Evolutionary conservation across 2,113 vertebrate genomes (phyloP).

Genomic region (Mastomys natalensis): DNA sequence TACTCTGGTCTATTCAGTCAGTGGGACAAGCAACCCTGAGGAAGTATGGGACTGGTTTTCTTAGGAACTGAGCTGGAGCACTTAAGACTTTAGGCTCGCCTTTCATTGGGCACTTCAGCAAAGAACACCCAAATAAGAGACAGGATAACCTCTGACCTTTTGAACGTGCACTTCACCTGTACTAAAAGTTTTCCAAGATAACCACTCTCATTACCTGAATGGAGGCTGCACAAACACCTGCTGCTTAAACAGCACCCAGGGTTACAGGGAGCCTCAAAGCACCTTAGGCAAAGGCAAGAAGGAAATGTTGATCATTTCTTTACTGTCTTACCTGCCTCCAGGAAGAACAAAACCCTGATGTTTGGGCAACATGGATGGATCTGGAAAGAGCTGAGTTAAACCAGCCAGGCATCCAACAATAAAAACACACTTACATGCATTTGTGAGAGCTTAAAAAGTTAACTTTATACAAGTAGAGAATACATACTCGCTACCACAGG

Average conservation of each 20-base stretch:
- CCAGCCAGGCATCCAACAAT: neutral
- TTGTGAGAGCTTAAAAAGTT: neutral
- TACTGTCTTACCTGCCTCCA: accelerated
- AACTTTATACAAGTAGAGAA: neutral
- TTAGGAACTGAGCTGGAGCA: neutral
- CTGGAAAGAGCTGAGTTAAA: neutral
- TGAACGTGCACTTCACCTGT: neutral
- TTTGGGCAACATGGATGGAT: neutral
- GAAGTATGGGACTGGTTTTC: neutral
- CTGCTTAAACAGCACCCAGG: neutral
- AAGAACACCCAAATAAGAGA: neutral
- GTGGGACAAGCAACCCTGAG: neutral
- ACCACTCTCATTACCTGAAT: neutral
- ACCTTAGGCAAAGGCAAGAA: neutral
- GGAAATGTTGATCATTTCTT: neutral
- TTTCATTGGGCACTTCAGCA: neutral
- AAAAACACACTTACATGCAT: neutral
- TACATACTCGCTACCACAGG: neutral
- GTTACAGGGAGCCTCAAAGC: neutral
- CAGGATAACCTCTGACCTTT: neutral
- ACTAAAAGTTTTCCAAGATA: neutral
- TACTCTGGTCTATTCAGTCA: neutral
- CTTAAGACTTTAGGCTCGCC: neutral
- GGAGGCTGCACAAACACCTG: neutral
- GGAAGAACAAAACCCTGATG: neutral